Percentiles rank a stretch among this genome's conserved stretches.
These are phyloP conservation scores for Channallabes apus DNA, from an alignment of 2,797 vertebrate genomes.

Conservation along the genomic window DNA sequence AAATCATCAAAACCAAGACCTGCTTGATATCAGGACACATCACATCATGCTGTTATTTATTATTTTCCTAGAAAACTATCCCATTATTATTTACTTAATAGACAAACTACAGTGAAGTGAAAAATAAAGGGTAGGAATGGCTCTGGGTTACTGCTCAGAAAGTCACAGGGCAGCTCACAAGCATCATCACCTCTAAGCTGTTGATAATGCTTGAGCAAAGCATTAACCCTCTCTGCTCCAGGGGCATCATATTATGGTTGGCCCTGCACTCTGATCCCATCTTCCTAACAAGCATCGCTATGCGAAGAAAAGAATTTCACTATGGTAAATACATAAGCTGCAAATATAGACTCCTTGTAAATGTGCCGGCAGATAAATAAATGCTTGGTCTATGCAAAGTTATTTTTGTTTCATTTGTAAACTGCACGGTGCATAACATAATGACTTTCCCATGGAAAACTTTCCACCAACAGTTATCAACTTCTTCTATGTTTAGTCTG, in stretches of 20 bases:
- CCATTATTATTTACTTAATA: background rate
- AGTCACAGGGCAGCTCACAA: background rate
- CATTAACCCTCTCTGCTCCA: background rate
- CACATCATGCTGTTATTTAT: background rate
- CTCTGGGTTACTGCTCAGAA: background rate
- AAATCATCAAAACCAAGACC: background rate
- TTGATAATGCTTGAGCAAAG: background rate
- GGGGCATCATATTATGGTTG: background rate
- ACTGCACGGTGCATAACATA: constrained; percentile 16
- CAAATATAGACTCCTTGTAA: background rate
- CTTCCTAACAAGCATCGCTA: background rate
- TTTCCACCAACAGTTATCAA: constrained; percentile 44
- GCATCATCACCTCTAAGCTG: background rate
- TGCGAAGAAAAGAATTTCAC: background rate
- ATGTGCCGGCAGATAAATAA: background rate
- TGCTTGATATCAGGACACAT: background rate
- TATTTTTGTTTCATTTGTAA: constrained; percentile 30
- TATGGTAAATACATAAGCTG: background rate
- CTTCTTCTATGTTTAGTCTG: constrained; percentile 41
- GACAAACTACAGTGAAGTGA: background rate
- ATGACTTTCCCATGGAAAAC: constrained; percentile 49
- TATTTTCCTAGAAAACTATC: background rate
- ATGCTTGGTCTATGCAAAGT: background rate
- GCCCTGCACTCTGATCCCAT: background rate
- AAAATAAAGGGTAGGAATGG: background rate